Base-by-base conservation (phyloP, 2,888 invertebrate genomes). In the Koerneria pararmatus region DNA sequence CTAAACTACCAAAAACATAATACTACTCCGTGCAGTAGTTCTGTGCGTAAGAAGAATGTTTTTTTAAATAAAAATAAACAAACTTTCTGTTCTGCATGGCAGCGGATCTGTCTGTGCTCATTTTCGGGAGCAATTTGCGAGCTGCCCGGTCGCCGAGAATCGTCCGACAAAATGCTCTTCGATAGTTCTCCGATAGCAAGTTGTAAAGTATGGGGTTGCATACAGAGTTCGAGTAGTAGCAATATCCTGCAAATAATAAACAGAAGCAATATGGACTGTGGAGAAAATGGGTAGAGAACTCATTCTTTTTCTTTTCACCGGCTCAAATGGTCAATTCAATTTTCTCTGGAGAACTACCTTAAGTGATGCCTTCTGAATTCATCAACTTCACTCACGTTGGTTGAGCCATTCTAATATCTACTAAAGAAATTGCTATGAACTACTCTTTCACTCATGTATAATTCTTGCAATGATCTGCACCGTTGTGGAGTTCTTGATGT, bases 191-290 rank as follows among this genome's bases (percentile, higher is more conserved):
- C 0, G 88, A 88, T 85, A 88, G 86, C 67, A 88, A 87, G 81
- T 88, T 89, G 85, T 88, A 88, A 64, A 88, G 85, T 69, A 88
- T 88, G 0, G 88, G 88, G 78, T 88, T 88, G 78, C 88, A 87
- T 64, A 88, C 88, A 71, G 88, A 87, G 84, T 88, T 88, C 19
- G 79, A 79, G 68, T 80, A 80, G 67, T 80, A 80, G 61, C 75
- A 80, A 46, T 77, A 79, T 15, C 78, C 76, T 78, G 56, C 54
- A 75, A 66, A 60, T 15, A 48, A 27, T 8, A 46, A 53, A 32
- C 15, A 60, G 34, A 2, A 19, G 22, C 34, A 1, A 34, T 15
- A 37, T 11, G 32, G 22, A 3, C 11, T 49, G n/a, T 11, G 46
- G 46, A 41, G n/a, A 15, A n/a, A 41, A 41, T 41, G 46, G 11